Evolutionary conservation across 92 coral and sea anemone species (phyloP).

Genomic region (Hydrozoanthus gracilis): DNA sequence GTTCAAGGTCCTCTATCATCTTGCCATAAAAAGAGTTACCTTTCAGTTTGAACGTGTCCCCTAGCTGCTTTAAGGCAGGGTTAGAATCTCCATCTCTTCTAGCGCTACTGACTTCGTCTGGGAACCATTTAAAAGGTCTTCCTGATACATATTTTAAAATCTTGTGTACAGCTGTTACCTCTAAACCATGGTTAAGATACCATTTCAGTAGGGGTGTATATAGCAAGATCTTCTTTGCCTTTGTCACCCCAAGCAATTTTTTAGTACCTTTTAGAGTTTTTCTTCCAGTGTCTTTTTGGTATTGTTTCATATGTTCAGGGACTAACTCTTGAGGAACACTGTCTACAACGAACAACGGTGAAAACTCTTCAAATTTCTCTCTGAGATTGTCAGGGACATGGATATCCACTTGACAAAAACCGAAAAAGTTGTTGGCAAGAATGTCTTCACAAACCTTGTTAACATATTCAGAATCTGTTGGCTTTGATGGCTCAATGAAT

Average conservation of each 20-base stretch:
- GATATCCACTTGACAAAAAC: slow-evolving; percentile 29
- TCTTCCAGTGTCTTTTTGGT: slow-evolving; percentile 12
- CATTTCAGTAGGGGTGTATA: slow-evolving; percentile 10
- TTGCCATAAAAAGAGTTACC: slow-evolving; percentile 8
- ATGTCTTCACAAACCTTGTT: neutral
- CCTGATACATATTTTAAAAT: neutral
- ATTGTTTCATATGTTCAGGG: slow-evolving; percentile 2
- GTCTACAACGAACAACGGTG: slow-evolving; percentile 4
- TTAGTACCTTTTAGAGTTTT: neutral
- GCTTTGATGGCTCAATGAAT: neutral
- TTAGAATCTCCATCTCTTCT: slow-evolving; percentile 25
- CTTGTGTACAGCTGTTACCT: neutral
- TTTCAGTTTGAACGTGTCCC: neutral
- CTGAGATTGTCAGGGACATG: slow-evolving; percentile 11
- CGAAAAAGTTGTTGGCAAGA: neutral
- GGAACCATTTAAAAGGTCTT: slow-evolving; percentile 7
- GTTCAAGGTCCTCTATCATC: slow-evolving; percentile 22
- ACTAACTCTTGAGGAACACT: neutral
- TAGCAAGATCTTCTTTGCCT: neutral
- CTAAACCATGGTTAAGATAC: slow-evolving; percentile 20
- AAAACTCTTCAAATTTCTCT: neutral
- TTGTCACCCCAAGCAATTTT: slow-evolving; percentile 12
- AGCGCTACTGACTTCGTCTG: neutral
- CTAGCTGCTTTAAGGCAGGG: neutral
- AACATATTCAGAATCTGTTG: no score